phyloP scores from a whole-genome alignment of 2,888 invertebrate species.

The Glyphotaelius pellucidus region DNA sequence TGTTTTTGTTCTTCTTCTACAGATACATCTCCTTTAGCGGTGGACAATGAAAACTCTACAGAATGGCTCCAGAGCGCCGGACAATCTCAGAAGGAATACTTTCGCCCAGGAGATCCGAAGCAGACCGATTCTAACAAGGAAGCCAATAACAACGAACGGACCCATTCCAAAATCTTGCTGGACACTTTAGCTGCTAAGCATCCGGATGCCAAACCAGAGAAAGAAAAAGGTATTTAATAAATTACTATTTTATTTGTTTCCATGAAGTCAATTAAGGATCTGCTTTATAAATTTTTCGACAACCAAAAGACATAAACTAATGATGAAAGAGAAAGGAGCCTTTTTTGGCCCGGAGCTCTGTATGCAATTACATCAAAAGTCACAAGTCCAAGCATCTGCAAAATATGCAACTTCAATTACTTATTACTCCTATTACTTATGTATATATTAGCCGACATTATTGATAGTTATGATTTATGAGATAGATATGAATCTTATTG shows the following conservation, averaged over 20 bases:
- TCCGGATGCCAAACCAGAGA: neutral
- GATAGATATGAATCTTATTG: neutral
- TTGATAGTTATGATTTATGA: no score
- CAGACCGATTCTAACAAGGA: neutral
- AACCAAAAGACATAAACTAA: no score
- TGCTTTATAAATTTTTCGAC: no score
- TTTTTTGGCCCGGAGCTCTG: no score
- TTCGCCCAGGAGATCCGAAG: neutral
- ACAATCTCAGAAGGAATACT: constrained; percentile 25
- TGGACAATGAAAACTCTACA: constrained; percentile 59
- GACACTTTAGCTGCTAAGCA: neutral
- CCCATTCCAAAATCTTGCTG: neutral
- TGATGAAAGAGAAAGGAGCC: no score
- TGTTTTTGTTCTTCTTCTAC: constrained; percentile 15
- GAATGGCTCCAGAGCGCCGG: constrained; percentile 62
- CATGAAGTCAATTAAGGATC: no score
- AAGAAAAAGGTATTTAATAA: constrained; percentile 8
- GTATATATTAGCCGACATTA: neutral
- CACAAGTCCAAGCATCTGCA: no score
- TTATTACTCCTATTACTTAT: no score
- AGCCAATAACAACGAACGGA: neutral
- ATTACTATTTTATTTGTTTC: neutral
- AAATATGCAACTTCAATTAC: neutral
- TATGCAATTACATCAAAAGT: no score
- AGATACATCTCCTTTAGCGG: constrained; percentile 55